These are phyloP conservation scores for Cabera pusaria DNA, from an alignment of 2,888 invertebrate genomes.

Conservation along the genomic window DNA sequence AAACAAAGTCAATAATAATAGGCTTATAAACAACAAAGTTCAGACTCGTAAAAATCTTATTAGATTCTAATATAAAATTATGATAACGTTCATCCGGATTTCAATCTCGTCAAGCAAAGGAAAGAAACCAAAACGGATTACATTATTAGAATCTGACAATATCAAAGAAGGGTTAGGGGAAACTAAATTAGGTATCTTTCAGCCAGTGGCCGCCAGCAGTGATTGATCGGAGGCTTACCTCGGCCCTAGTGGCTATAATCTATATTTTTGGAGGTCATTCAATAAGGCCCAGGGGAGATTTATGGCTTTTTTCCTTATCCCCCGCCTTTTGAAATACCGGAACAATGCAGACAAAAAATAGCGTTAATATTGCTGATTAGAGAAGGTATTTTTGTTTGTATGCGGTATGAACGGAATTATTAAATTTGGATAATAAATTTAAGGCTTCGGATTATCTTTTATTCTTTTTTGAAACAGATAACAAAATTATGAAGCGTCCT, in stretches of 20 bases:
- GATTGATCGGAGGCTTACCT: slow-evolving; percentile 45
- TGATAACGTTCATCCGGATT: neutral
- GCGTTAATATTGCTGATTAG: slow-evolving; percentile 4
- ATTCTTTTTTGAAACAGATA: too few relatives aligned
- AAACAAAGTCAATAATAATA: too few relatives aligned
- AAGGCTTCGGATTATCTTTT: too few relatives aligned
- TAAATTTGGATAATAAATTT: too few relatives aligned
- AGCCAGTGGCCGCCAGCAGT: slow-evolving; percentile 27
- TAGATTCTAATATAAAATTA: neutral
- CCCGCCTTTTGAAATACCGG: slow-evolving; percentile 18
- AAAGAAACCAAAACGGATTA: slow-evolving; percentile 18
- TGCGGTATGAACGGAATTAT: too few relatives aligned
- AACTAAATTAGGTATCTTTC: slow-evolving; percentile 44
- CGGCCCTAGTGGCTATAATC: slow-evolving; percentile 33
- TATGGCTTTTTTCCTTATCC: slow-evolving; percentile 26
- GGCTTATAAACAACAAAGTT: too few relatives aligned
- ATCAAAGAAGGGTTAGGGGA: slow-evolving; percentile 32
- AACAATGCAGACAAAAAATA: slow-evolving; percentile 17
- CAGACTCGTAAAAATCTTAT: neutral
- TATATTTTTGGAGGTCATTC: slow-evolving; percentile 33
- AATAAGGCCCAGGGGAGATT: slow-evolving; percentile 32
- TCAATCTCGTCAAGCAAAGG: slow-evolving; percentile 1
- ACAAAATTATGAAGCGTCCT: too few relatives aligned
- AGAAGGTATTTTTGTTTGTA: too few relatives aligned
- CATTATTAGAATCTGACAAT: slow-evolving; percentile 29